Base-by-base conservation (phyloP, 2,113 vertebrate genomes). In the Epinephelus moara region DNA sequence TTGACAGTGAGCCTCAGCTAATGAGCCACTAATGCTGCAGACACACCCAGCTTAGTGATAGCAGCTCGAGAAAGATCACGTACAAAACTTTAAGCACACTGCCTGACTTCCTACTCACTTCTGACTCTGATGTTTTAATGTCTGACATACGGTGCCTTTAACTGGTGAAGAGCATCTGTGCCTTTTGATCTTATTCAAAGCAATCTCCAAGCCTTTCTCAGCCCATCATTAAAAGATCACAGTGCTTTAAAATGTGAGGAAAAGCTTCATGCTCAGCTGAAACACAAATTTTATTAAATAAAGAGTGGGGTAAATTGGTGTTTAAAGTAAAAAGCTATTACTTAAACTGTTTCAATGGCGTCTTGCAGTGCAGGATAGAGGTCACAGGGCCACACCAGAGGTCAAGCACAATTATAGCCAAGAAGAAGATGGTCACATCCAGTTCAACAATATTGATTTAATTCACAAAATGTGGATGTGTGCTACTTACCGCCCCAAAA, bases 401-500 rank as follows among this genome's bases (percentile, higher is more conserved):
- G n/a, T 59, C 47, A 37, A 14, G 27, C 12, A 47, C 50, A 14
- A 37, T 18, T 17, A 14, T 23, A 37, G 30, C 47, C 59, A 42
- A 18, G 30, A 19, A 18, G 30, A 25, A 2, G 13, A 53, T 17
- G 8, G 6, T 30, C 42, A 23, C 30, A 21, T 50, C 25, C 6
- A 18, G 5, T 50, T 60, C 0, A 37, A 4, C 14, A 0, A n/a
- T 49, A 45, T 17, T 47, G 12, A 66, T 60, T 23, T n/a, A n/a
- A 55, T 42, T 42, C 8, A 25, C 47, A 66, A 25, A 0, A 49
- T 49, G 53, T n/a, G 14, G 0, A 1, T 23, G 30, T 70, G 14
- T 2, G 52, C 2, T 40, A 80, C 91, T 88, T 75, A 96, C 95
- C 17, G 94, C 92, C 18, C 95, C 95, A 70, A 96, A 96, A 15